Evolutionary conservation across 2,888 invertebrate genomes (phyloP), one percentile per base, ranked within the genome.

Genomic region (Lapara coniferarum): DNA sequence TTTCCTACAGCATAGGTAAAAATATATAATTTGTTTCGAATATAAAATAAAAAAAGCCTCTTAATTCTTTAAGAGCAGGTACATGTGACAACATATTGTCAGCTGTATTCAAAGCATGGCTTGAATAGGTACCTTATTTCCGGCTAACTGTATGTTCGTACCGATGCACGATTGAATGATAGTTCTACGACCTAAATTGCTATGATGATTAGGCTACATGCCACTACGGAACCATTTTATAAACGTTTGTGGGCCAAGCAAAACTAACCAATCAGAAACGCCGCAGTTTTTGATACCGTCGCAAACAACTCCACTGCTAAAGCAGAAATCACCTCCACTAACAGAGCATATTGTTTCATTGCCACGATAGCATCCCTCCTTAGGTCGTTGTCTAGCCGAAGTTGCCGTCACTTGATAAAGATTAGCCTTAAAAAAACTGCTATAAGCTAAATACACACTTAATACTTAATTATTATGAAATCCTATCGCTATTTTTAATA

Each of bases 201-300:
- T 59, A 12, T 44, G 59, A 16, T 46, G n/a, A n/a, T 59, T n/a
- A 37, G 7, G 5, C 37, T 37, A 37, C 37, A 37, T 37, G 37
- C 8, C 10, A 44, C n/a, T 44, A 46, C 5, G 10, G 12, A 16
- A 16, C 37, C 5, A 89, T 67, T 89, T 90, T 37, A 71, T 12
- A 14, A 51, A 12, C 12, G 4, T 14, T 8, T 37, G 14, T 30
- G 30, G 4, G 30, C 14, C 30, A 37, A 57, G 7, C 6, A n/a
- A 10, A 51, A 25, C 68, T 52, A 75, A 93, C 92, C 93, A 93
- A 73, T 92, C 89, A 12, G 77, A 75, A 5, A 89, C 86, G 0
- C 92, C 93, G 68, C 93, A 93, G 76, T 93, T 91, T 70, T 89
- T 89, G 67, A 93, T 91, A 19, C 93, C 93, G 63, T 93, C 93